Base-by-base conservation (phyloP, 2,888 invertebrate species). In the Oxycera nigricornis region DNA sequence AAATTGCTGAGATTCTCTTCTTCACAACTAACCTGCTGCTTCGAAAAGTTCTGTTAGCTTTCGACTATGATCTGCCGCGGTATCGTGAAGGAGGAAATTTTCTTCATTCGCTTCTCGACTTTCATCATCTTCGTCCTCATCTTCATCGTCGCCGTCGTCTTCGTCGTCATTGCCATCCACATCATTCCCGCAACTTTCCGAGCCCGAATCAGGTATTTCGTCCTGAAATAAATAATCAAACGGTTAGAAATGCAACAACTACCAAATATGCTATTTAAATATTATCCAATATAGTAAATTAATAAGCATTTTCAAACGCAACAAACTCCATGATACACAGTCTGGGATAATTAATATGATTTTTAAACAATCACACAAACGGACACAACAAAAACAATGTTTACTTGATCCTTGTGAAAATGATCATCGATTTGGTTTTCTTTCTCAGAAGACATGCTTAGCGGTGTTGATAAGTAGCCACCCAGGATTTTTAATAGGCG, bases 31-130 rank as follows among this genome's bases (percentile, higher is more conserved):
- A 84, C 86, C 90, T 83, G 97, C 97, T 82, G 96, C 97, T 88
- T 97, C 96, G 78, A 97, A 90, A 79, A 98, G 89, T 78, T 96
- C 96, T 87, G 96, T 96, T 76, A 98, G 90, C 80, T 96, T 83
- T 70, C 82, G 82, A 76, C 81, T 81, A 68, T 83, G 83, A 78
- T 84, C 84, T 62, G 81, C 82, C 62, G 81, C 81, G 35, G 89
- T 86, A 81, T 89, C 88, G 77, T 89, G 86, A 57, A 84, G 77
- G 75, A 85, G 85, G 78, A 82, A 82, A 20, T 83, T 83, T 55
- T 82, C 81, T 77, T 83, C 82, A 74, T 80, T 81, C 17, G 83
- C 80, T 79, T 83, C 84, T 74, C 80, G 81, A 72, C 81, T 77
- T 41, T 77, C 77, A 68, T 83, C 84, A 74, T 85, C 84, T 4